These are phyloP conservation scores for Mylabris phalerata DNA, from an alignment of 1,140 invertebrate species.

Conservation along the genomic window DNA sequence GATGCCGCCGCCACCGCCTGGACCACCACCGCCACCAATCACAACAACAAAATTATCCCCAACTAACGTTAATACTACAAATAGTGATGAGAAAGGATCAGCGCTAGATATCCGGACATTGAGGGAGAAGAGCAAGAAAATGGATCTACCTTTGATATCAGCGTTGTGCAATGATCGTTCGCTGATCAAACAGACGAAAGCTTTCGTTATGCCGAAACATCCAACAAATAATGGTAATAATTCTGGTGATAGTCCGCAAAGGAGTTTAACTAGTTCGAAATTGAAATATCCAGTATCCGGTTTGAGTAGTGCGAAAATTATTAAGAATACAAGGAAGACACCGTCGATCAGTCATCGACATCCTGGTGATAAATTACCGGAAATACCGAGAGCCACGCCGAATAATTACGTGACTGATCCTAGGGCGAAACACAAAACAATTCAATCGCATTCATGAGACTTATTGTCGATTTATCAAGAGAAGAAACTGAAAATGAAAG, in stretches of 20 bases:
- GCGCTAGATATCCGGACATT: constrained; percentile 72
- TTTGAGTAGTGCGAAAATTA: constrained; percentile 51
- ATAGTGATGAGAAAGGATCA: constrained; percentile 17
- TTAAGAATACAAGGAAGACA: constrained; percentile 50
- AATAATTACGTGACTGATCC: constrained; percentile 42
- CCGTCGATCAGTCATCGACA: constrained; percentile 51
- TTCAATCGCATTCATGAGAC: constrained; percentile 36
- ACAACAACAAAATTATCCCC: constrained; percentile 17
- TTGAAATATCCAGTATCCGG: constrained; percentile 56
- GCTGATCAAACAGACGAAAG: constrained; percentile 76
- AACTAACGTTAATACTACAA: constrained; percentile 8
- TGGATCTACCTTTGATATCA: constrained; percentile 81
- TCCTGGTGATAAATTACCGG: constrained; percentile 51
- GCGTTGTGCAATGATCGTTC: constrained; percentile 84
- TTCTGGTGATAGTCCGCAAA: constrained; percentile 27
- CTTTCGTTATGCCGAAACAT: constrained; percentile 67
- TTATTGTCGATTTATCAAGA: constrained; percentile 4
- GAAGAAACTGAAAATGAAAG: no score
- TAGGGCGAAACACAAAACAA: constrained; percentile 36
- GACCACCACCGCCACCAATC: neutral
- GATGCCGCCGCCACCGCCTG: constrained; percentile 66
- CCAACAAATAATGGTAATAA: constrained; percentile 24
- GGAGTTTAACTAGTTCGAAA: constrained; percentile 31
- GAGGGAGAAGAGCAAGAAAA: constrained; percentile 76
- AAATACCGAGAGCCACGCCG: constrained; percentile 39